phyloP scores from a whole-genome alignment of 2,888 invertebrate species.

The Drosophila paramelanica region DNA sequence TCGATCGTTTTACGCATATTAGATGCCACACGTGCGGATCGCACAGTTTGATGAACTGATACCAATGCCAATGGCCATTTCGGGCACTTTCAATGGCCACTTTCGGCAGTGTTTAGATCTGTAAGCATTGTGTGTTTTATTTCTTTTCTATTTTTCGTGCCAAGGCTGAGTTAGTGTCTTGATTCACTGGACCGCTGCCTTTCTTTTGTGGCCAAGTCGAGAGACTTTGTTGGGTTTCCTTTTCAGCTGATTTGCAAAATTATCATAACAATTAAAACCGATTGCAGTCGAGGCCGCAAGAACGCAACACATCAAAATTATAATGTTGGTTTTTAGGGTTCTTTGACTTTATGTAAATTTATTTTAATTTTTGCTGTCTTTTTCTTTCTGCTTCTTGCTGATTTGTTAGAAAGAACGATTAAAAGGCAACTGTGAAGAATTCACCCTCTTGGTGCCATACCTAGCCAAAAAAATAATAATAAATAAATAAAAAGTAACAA shows the following conservation, averaged over 20 bases:
- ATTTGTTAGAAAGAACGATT: conserved; percentile 36
- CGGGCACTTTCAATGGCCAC: conserved; percentile 53
- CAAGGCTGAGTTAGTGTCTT: conserved; percentile 45
- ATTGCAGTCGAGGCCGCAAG: conserved; percentile 62
- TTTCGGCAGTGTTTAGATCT: conserved; percentile 44
- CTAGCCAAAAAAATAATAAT: conserved; percentile 3
- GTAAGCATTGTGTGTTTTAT: conserved; percentile 8
- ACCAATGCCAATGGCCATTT: conserved; percentile 25
- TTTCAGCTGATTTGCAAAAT: conserved; percentile 44
- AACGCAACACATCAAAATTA: conserved; percentile 44
- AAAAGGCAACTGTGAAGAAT: conserved; percentile 55
- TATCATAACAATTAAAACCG: conserved; percentile 74
- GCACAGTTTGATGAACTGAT: conserved; percentile 49
- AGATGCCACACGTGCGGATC: conserved; percentile 33
- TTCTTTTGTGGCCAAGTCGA: conserved; percentile 48
- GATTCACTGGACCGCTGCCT: conserved; percentile 41
- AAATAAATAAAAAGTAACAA: conserved; percentile 18
- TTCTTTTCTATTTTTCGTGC: conserved; percentile 29
- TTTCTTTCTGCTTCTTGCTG: not conserved
- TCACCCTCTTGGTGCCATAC: conserved; percentile 32
- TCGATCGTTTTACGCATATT: conserved; percentile 1
- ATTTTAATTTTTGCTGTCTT: conserved; percentile 63
- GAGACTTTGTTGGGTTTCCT: conserved; percentile 49
- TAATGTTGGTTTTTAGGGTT: conserved; percentile 53
- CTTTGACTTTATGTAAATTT: conserved; percentile 74